These are phyloP conservation scores for Craniophora ligustri DNA, from an alignment of 2,888 invertebrate genomes.

Conservation along the genomic window DNA sequence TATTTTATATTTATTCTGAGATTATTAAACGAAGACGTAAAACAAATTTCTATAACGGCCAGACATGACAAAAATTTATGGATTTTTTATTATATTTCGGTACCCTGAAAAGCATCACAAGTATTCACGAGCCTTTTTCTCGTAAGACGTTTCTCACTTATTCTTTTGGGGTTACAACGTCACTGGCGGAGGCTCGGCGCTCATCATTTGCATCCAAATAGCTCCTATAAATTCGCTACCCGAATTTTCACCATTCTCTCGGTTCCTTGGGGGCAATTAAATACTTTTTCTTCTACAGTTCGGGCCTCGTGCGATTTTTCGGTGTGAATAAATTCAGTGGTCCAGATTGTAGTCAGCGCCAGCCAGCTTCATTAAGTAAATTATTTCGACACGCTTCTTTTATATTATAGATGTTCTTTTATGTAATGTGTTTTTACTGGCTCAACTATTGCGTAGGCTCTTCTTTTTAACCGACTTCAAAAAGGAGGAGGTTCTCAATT, in stretches of 20 bases:
- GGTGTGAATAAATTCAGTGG: constrained; percentile 78
- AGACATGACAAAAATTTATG: not conserved
- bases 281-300: constrained; percentile 80
- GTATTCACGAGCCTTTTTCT: constrained; percentile 76
- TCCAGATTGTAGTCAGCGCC: constrained; percentile 78
- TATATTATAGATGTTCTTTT: constrained; percentile 39
- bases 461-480: no score
- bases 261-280: constrained; percentile 87
- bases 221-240: constrained; percentile 87
- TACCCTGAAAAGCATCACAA: constrained; percentile 63
- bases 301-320: constrained; percentile 73
- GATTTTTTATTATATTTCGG: constrained; percentile 1
- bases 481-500: no score
- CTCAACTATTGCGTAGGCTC: constrained; percentile 2
- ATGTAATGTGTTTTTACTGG: constrained; percentile 27
- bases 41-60: not conserved
- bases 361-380: constrained; percentile 77
- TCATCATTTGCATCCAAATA: constrained; percentile 88
- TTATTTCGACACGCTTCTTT: constrained; percentile 69
- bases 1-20: no score
- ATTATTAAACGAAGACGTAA: not conserved
- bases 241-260: constrained; percentile 86
- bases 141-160: constrained; percentile 85
- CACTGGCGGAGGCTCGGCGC: constrained; percentile 77
- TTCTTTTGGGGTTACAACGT: constrained; percentile 83